These are phyloP conservation scores for Sepiola atlantica DNA, from an alignment of 2,888 invertebrate species.

Conservation along the genomic window DNA sequence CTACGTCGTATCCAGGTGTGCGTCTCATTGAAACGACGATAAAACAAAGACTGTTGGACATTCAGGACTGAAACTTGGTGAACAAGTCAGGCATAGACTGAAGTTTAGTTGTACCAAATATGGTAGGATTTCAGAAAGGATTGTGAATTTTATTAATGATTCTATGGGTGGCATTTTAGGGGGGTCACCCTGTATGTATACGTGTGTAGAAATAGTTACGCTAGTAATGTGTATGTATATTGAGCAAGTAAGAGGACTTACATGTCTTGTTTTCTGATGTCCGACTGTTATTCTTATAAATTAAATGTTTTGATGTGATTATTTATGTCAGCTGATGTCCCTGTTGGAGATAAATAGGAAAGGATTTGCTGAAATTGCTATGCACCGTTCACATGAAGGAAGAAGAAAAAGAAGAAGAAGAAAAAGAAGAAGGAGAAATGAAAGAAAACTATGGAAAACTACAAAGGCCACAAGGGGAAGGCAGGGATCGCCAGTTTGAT, in stretches of 20 bases:
- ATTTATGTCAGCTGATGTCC: conserved; percentile 21
- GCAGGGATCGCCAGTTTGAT: neutral
- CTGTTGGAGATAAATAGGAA: conserved; percentile 23
- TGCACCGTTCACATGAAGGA: neutral
- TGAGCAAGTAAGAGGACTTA: conserved; percentile 6
- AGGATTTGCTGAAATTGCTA: neutral
- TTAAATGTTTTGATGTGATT: neutral
- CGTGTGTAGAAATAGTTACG: neutral
- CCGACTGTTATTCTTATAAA: conserved; percentile 32
- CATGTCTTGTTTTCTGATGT: conserved; percentile 12
- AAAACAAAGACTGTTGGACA: too few relatives aligned
- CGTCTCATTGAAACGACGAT: too few relatives aligned
- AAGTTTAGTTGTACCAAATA: too few relatives aligned
- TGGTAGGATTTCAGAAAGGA: too few relatives aligned
- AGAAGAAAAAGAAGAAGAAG: neutral
- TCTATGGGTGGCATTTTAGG: too few relatives aligned
- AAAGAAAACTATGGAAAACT: too few relatives aligned
- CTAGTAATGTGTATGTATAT: conserved; percentile 2
- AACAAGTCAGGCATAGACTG: too few relatives aligned
- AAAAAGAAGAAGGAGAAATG: neutral
- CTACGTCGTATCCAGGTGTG: too few relatives aligned
- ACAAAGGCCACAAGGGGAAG: neutral
- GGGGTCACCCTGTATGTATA: too few relatives aligned
- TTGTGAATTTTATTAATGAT: too few relatives aligned
- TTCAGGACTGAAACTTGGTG: too few relatives aligned